Base-by-base conservation (phyloP, 2,797 vertebrate genomes). In the Glyptemys insculpta region DNA sequence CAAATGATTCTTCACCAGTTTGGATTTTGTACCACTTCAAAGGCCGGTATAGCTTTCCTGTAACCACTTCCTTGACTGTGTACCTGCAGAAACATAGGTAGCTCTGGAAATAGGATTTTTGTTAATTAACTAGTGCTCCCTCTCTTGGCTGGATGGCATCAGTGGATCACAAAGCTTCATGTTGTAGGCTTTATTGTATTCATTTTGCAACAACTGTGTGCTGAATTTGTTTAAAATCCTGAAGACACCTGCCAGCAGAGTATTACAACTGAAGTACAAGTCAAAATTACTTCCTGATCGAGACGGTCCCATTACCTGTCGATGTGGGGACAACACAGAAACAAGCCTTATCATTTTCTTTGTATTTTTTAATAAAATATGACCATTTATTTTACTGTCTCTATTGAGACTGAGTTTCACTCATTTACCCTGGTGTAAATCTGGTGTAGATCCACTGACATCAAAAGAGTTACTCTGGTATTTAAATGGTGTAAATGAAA, bases 121-220 rank as follows among this genome's bases (percentile, higher is more conserved):
- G 65, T 47, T 94, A 94, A 96, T 96, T 95, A 94, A 95, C 72
- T 88, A 96, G 94, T 94, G 94, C 96, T 97, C 94, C 96, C 96
- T 96, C 95, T 97, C 84, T 95, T 96, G 96, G 87, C 91, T 97
- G 93, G 91, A 92, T 96, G 84, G 96, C 96, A 96, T 81, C 18
- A 2, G 27, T 92, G 41, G 1, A 2, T 57, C 91, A 92, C 27
- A 88, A 82, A 41, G 44, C 25, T 31, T 78, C 15, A 49, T 31
- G 14, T 5, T 78, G 74, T 27, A 78, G 79, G 76, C 44, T 5
- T 88, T 83, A 8, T 0, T 81, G 57, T 29, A n/a, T 16, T 83
- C 81, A 89, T 53, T 50, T 12, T 19, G 56, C 31, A 23, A 47
- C 5, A 83, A 44, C 86, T 12, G 10, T 65, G 11, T 41, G 82